phyloP scores from a whole-genome alignment of 2,888 invertebrate species.

The Drosophila nigricruria region DNA sequence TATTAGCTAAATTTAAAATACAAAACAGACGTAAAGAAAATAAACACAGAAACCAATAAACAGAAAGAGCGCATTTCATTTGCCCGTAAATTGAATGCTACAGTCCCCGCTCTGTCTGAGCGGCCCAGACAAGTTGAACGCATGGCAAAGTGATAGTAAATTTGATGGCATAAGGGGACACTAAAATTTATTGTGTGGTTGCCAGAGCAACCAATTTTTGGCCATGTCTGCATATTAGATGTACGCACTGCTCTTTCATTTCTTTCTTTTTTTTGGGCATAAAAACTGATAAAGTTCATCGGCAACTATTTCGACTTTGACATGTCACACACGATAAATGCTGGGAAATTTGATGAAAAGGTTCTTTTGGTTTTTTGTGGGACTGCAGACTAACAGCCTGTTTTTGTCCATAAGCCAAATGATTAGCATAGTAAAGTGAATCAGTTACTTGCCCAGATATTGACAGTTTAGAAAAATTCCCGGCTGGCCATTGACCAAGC shows the following conservation, averaged over 20 bases:
- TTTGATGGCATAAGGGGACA: constrained; percentile 58
- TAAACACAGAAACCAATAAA: constrained; percentile 8
- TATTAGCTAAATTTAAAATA: constrained; percentile 69
- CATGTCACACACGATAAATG: constrained; percentile 46
- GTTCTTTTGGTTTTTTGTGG: neutral
- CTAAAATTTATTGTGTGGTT: constrained; percentile 74
- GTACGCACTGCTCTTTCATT: constrained; percentile 3
- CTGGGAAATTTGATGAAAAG: constrained; percentile 34
- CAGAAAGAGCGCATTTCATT: constrained; percentile 36
- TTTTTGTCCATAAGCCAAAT: constrained; percentile 32
- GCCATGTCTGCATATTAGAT: constrained; percentile 28
- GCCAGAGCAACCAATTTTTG: constrained; percentile 34
- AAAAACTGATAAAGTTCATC: constrained; percentile 74
- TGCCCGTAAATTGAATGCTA: constrained; percentile 69
- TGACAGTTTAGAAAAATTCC: constrained; percentile 10
- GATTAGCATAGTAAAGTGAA: constrained; percentile 44
- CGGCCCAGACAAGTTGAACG: constrained; percentile 68
- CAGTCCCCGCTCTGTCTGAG: constrained; percentile 52
- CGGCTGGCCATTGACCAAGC: constrained; percentile 15
- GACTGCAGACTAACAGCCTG: constrained; percentile 17
- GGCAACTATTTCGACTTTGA: constrained; percentile 68
- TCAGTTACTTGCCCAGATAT: constrained; percentile 13
- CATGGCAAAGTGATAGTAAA: constrained; percentile 68
- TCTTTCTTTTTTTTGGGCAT: constrained; percentile 30
- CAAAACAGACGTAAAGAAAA: constrained; percentile 22